These are phyloP conservation scores for Hemibagrus wyckioides DNA, from an alignment of 2,113 vertebrate genomes.

Conservation along the genomic window DNA sequence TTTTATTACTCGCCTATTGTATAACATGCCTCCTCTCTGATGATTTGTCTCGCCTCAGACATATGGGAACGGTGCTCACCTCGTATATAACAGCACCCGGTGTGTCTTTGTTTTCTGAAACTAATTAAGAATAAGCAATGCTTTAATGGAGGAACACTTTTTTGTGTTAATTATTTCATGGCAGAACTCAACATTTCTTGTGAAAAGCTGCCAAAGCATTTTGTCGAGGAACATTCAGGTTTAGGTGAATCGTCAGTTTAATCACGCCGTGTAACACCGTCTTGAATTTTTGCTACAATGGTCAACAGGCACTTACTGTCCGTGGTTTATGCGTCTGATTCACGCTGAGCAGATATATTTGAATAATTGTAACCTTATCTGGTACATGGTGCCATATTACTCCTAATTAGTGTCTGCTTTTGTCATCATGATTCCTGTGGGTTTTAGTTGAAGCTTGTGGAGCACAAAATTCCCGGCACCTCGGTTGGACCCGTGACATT, in stretches of 20 bases:
- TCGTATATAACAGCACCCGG: neutral
- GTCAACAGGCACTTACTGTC: neutral
- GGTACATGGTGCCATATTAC: neutral
- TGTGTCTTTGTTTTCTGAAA: conserved; percentile 18
- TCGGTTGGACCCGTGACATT: neutral
- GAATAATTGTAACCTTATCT: conserved; percentile 16
- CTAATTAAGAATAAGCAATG: conserved; percentile 20
- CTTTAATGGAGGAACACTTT: conserved; percentile 23
- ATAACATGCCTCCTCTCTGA: neutral
- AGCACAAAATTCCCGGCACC: conserved; percentile 6
- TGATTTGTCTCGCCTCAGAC: neutral
- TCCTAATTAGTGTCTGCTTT: neutral
- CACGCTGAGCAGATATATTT: neutral
- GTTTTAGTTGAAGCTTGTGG: conserved; percentile 4
- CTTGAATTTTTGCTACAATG: conserved; percentile 3
- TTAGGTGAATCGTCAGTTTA: neutral
- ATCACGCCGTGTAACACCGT: neutral
- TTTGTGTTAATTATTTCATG: conserved; percentile 19
- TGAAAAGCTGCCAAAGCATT: neutral
- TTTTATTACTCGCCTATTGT: neutral
- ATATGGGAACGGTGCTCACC: neutral
- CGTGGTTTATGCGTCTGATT: conserved; percentile 1
- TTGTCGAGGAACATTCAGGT: neutral
- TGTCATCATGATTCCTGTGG: neutral
- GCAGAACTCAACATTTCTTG: neutral